Base-by-base conservation (phyloP, 2,888 invertebrate species). In the Eustalomyia histrio region DNA sequence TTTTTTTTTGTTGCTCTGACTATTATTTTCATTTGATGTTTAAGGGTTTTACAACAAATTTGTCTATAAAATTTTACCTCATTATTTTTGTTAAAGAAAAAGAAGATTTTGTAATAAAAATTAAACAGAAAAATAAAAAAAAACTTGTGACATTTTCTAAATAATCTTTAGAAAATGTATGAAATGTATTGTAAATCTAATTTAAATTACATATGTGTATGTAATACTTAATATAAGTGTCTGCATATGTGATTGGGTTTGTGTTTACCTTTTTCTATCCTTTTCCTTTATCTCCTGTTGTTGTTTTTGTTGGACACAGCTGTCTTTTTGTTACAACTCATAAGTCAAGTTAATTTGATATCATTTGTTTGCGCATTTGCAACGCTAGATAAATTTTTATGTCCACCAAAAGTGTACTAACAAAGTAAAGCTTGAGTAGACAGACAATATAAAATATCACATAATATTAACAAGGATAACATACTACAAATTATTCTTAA, bases 331-430 rank as follows among this genome's bases (percentile, higher is more conserved):
- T 87, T 88, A 87, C 87, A 87, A 86, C 85, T 88, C 88, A 88
- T 88, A 88, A 87, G 87, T 86, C 88, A 88, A 86, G 85, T 88
- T 88, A 87, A 88, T 88, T 87, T 86, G 83, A 80, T 83, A 84
- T 86, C 87, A 88, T 88, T 88, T 88, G 86, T 88, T 86, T 85
- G 79, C 83, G 84, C 84, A 88, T 87, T 87, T 86, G 85, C 84
- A 86, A 87, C 87, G 88, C 86, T 86, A 88, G 82, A 88, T 88
- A 87, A 87, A 83, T 81, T 81, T 81, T 71, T 78, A 81, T 78
- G 63, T 81, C 81, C 71, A 71, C 78, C 78, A 74, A 71, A 78
- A 81, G 60, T 67, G 60, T 21, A 47, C 33, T 10, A 14, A 18
- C 55, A 18, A 16, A 64, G 64, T 29, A 33, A 57, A 63, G 39